These are phyloP conservation scores for Sebastes miniatus DNA, from an alignment of 2,797 vertebrate genomes.

Conservation along the genomic window DNA sequence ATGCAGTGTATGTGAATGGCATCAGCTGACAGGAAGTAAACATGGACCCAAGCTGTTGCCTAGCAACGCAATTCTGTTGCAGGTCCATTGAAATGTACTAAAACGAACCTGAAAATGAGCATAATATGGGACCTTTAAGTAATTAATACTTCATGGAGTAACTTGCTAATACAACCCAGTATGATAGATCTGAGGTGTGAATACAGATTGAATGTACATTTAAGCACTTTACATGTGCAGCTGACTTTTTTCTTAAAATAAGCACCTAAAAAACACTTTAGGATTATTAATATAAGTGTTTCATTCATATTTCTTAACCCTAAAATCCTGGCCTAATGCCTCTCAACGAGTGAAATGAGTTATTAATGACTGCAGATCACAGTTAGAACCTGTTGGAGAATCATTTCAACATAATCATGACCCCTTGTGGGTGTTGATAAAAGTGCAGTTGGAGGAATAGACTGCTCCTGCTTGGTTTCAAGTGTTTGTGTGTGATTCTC, in stretches of 20 bases:
- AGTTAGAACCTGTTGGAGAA: not conserved
- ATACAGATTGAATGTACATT: not conserved
- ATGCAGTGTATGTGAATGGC: too few species aligned
- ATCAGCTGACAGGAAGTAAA: too few species aligned
- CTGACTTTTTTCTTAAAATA: not conserved
- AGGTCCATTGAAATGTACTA: too few species aligned
- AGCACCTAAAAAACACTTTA: not conserved
- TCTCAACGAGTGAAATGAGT: too few species aligned
- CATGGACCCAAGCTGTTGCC: too few species aligned
- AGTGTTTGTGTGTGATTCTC: not conserved
- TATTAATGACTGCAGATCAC: not conserved
- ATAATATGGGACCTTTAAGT: not conserved
- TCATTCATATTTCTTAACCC: not conserved
- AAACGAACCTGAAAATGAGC: too few species aligned
- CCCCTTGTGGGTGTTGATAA: slow-evolving; percentile 59
- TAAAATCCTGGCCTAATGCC: not conserved
- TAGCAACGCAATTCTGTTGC: too few species aligned
- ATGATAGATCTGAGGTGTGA: not conserved
- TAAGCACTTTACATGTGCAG: not conserved
- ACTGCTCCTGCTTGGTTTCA: not conserved
- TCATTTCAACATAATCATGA: slow-evolving; percentile 26
- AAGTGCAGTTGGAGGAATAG: slow-evolving; percentile 19
- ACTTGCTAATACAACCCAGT: not conserved
- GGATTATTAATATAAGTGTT: not conserved
- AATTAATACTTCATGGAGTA: not conserved